Conservation (phyloP, 2,113 vertebrate species). For the Cettia cetti region DNA sequence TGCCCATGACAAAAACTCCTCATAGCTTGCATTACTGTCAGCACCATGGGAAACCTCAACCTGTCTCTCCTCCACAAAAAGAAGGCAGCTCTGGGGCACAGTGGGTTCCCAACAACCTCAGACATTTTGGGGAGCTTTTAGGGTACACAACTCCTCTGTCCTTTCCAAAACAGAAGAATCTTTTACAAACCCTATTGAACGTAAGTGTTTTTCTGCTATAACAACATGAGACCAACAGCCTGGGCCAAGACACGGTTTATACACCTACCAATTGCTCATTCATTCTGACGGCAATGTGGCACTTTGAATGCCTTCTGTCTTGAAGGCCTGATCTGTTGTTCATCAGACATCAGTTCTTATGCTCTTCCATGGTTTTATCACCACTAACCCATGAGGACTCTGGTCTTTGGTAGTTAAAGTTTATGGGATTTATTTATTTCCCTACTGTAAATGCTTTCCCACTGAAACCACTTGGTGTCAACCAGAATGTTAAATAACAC, state of each 20-base stretch:
- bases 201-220: not conserved
- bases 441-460: not conserved
- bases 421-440: not conserved
- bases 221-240: not conserved
- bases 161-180: not conserved
- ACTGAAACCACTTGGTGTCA: not conserved
- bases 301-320: not conserved
- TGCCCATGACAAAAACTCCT: not conserved
- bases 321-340: not conserved
- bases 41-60: not conserved
- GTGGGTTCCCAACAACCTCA: not conserved
- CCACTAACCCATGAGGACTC: not conserved
- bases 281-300: rapidly evolving
- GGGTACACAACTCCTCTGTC: not conserved
- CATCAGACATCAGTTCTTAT: not conserved
- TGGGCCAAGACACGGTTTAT: not conserved
- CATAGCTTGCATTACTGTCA: not conserved
- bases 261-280: not conserved
- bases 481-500: not conserved
- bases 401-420: not conserved
- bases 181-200: not conserved
- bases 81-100: not conserved
- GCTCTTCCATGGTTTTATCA: not conserved
- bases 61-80: not conserved
- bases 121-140: not conserved